Evolutionary conservation across 2,888 invertebrate genomes (phyloP).

Genomic region (Drosophila sordidula): DNA sequence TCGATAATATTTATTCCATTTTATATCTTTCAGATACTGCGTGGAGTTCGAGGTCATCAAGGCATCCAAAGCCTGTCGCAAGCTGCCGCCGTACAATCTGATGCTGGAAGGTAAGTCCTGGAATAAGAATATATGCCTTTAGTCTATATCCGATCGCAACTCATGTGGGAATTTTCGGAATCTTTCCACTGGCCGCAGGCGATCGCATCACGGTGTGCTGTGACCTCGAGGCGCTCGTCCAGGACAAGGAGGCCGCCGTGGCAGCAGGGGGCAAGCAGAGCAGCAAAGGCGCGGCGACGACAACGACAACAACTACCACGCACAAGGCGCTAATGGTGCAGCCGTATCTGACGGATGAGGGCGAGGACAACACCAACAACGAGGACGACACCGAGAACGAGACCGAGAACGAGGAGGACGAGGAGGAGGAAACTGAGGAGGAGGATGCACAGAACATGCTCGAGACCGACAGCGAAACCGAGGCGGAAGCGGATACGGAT

Average conservation of each 20-base stretch:
- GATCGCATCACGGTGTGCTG: constrained; percentile 92
- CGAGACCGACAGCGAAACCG: constrained; percentile 29
- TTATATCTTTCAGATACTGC: constrained; percentile 91
- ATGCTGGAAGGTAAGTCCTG: constrained; percentile 89
- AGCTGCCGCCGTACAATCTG: constrained; percentile 89
- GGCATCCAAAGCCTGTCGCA: constrained; percentile 92
- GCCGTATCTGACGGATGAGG: constrained; percentile 29
- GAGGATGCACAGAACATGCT: constrained; percentile 67
- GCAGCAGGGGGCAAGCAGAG: constrained; percentile 22
- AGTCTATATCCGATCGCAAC: not conserved
- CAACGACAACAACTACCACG: constrained; percentile 53
- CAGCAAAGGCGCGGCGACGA: constrained; percentile 30
- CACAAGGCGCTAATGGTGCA: constrained; percentile 15
- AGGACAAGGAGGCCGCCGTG: constrained; percentile 65
- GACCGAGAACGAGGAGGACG: constrained; percentile 52
- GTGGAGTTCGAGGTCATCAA: constrained; percentile 93
- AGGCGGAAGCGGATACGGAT: constrained; percentile 11
- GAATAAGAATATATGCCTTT: not conserved
- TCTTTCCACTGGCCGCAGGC: constrained; percentile 85
- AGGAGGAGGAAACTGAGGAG: constrained; percentile 64
- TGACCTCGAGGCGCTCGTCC: constrained; percentile 92
- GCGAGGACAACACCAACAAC: constrained; percentile 33
- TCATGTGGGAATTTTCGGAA: too few relatives aligned
- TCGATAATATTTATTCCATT: too few relatives aligned
- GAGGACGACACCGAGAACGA: constrained; percentile 47